Evolutionary conservation across 2,797 vertebrate species (phyloP).

Genomic region (Euthynnus affinis): DNA sequence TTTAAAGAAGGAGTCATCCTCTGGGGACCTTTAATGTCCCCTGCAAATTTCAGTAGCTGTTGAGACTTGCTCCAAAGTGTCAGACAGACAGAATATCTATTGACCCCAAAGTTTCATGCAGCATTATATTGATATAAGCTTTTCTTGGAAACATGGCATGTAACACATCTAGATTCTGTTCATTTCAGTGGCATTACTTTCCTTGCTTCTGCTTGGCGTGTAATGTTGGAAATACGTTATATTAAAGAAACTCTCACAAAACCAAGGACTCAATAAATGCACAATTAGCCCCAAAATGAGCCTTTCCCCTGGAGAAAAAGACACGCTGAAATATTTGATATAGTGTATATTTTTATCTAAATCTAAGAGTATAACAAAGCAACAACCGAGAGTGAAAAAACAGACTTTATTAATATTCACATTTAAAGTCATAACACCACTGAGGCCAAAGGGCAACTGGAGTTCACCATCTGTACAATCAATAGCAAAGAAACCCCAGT

Average conservation of each 20-base stretch:
- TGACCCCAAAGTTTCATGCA: background rate
- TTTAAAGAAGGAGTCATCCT: too few species aligned
- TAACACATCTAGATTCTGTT: background rate
- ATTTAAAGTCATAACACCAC: conserved; percentile 45
- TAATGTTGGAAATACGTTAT: background rate
- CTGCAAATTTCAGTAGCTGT: background rate
- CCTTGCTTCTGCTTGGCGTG: background rate
- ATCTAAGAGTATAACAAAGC: background rate
- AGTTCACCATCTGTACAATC: conserved; percentile 24
- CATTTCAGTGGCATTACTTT: background rate
- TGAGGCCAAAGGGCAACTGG: conserved; percentile 16
- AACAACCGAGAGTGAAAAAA: conserved; percentile 43
- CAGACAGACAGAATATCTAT: too few species aligned
- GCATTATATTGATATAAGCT: background rate
- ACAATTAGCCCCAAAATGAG: background rate
- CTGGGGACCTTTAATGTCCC: background rate
- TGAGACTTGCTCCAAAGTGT: too few species aligned
- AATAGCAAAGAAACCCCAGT: conserved; percentile 17
- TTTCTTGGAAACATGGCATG: background rate
- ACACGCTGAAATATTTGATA: background rate
- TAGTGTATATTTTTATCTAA: background rate
- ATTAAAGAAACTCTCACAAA: background rate
- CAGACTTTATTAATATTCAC: conserved; percentile 65
- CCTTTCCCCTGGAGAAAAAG: background rate
- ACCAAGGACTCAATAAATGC: background rate